Base-by-base conservation (phyloP, 2,888 invertebrate species). In the Orchestes rusci region DNA sequence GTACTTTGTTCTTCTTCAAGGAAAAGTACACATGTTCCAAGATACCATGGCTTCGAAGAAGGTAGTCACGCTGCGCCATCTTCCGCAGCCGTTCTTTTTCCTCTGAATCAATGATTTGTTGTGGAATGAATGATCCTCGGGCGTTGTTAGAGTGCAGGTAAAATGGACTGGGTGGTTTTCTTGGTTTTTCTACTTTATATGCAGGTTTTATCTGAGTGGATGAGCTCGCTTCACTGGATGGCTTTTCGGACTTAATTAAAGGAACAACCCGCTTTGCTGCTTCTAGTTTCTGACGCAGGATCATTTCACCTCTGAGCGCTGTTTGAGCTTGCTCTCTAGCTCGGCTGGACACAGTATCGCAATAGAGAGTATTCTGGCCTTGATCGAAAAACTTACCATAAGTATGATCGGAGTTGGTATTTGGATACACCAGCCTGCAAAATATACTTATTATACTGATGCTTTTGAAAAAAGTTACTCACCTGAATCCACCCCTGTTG, bases 251-350 rank as follows among this genome's bases (percentile, higher is more conserved):
- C 32, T 55, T 57, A 8, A 43, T 20, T 28, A 56, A 40, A 4
- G 59, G 48, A 61, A 70, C 4, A 4, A 76, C 68, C 4, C 74
- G 68, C 54, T 74, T 77, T 0, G 76, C 64, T 3, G 75, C 76
- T 61, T 79, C 79, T 3, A 73, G 68, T 65, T 76, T 79, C 3
- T 74, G 76, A 64, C 74, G 75, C 1, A 71, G 66, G 64, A 73
- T 69, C 64, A 80, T 75, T 61, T 84, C 83, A 43, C 84, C 80
- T 10, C 84, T 73, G 55, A 85, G 76, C 15, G 78, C 69, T 28
- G 80, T 75, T 0, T 83, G 77, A 37, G 84, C 83, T 60, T 83
- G 83, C 47, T 85, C 86, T 34, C 87, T 75, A 0, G 85, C 84
- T 48, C 84, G 77, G 40, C 86, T 86, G 0, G 85, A 79, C 0